A percentile compares a stretch with the other conserved stretches of the same genome.
phyloP scores from a whole-genome alignment of 2,888 invertebrate genomes.

The Atethmia centrago region DNA sequence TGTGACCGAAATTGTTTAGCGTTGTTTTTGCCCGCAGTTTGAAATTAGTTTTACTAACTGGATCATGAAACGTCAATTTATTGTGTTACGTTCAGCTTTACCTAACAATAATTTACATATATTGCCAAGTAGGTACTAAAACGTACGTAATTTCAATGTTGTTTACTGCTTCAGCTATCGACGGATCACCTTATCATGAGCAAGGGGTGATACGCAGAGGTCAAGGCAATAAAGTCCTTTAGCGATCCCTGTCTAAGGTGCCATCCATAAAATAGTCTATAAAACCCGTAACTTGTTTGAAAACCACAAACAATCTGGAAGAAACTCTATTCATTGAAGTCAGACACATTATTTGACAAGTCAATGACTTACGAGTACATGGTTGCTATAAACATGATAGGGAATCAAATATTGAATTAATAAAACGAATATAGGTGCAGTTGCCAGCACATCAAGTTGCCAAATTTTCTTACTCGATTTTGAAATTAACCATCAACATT shows the following conservation, averaged over 20 bases:
- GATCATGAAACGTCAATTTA: conserved; percentile 19
- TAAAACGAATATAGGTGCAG: conserved; percentile 5
- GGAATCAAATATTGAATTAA: conserved; percentile 9
- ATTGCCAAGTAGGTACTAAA: background rate
- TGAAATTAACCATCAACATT: no score
- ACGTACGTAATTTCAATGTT: background rate
- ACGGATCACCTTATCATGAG: background rate
- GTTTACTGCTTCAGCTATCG: conserved; percentile 11
- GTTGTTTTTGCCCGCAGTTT: conserved; percentile 27
- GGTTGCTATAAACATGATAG: background rate
- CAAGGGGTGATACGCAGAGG: background rate
- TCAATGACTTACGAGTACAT: no score
- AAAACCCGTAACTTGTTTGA: conserved; percentile 1
- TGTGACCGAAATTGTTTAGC: conserved; percentile 27
- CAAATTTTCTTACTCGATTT: no score
- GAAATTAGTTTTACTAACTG: conserved; percentile 44
- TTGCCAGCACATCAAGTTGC: no score
- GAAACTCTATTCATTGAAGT: background rate
- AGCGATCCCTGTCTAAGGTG: conserved; percentile 9
- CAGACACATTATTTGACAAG: no score
- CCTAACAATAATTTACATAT: background rate
- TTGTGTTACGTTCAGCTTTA: background rate
- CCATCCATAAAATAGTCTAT: conserved; percentile 24
- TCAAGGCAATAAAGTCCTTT: conserved; percentile 16
- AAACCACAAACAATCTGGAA: background rate